Evolutionary conservation across 1,140 invertebrate species (phyloP).

Genomic region (Drosophila sucinea): DNA sequence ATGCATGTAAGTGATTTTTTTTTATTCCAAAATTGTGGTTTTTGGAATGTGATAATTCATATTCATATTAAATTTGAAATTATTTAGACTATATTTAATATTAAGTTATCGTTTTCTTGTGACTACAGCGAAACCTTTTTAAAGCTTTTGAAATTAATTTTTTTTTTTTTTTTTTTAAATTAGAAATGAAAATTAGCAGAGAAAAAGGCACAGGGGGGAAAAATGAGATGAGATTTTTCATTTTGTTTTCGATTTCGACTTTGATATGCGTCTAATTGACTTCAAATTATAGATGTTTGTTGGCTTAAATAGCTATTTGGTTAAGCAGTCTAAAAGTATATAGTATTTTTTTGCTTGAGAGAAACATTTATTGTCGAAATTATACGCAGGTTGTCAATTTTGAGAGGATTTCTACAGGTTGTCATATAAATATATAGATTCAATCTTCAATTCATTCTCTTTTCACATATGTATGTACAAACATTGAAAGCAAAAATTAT

Average conservation of each 20-base stretch:
- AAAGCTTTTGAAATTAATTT: slow-evolving; percentile 56
- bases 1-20: slow-evolving; percentile 6
- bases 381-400: slow-evolving; percentile 73
- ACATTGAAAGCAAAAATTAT: slow-evolving; percentile 64
- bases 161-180: slow-evolving; percentile 20
- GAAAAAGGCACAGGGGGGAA: slow-evolving; percentile 64
- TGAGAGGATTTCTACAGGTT: slow-evolving; percentile 49
- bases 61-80: slow-evolving; percentile 29
- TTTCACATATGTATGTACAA: slow-evolving; percentile 37
- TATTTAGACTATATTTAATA: slow-evolving; percentile 27
- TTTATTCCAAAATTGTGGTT: neutral
- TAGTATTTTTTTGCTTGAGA: slow-evolving; percentile 16
- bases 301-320: slow-evolving; percentile 7
- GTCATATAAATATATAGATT: slow-evolving; percentile 13
- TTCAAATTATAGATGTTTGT: slow-evolving; percentile 22
- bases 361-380: slow-evolving; percentile 70
- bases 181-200: slow-evolving; percentile 36
- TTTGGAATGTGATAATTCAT: slow-evolving; percentile 7
- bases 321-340: slow-evolving; percentile 25
- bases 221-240: slow-evolving; percentile 22
- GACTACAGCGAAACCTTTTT: slow-evolving; percentile 64
- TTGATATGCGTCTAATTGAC: slow-evolving; percentile 76
- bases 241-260: neutral
- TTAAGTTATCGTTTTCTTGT: slow-evolving; percentile 36
- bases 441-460: neutral